These are phyloP conservation scores for Scaptomyza cyrtandrae DNA, from an alignment of 2,888 invertebrate species.

Conservation along the genomic window DNA sequence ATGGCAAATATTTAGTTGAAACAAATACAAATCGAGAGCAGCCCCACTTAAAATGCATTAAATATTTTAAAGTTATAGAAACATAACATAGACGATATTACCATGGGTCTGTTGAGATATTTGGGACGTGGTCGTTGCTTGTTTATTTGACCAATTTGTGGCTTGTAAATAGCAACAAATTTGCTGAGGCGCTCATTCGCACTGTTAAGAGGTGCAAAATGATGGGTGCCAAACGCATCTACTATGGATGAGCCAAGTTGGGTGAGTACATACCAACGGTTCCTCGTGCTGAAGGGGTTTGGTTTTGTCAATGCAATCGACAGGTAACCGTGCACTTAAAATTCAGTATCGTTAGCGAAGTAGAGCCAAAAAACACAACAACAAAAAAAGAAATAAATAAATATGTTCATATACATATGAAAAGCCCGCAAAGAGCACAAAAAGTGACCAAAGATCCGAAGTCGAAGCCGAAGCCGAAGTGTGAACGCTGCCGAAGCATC, in stretches of 20 bases:
- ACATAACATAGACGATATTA: background rate
- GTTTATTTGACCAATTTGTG: slow-evolving; percentile 66
- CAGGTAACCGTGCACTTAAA: slow-evolving; percentile 60
- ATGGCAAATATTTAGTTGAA: slow-evolving; percentile 45
- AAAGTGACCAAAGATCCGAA: slow-evolving; percentile 7
- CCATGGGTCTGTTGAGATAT: slow-evolving; percentile 16
- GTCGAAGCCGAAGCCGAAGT: slow-evolving; percentile 11
- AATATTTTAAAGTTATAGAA: slow-evolving; percentile 62
- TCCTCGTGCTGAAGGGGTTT: slow-evolving; percentile 26
- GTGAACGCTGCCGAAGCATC: background rate
- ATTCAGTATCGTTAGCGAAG: slow-evolving; percentile 59
- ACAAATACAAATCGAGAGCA: slow-evolving; percentile 43
- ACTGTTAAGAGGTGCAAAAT: slow-evolving; percentile 57
- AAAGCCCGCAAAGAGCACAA: slow-evolving; percentile 36
- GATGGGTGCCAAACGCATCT: slow-evolving; percentile 34
- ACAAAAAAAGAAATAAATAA: too few species aligned
- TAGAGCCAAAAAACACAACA: slow-evolving; percentile 36
- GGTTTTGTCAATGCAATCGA: slow-evolving; percentile 55
- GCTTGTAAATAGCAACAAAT: slow-evolving; percentile 31
- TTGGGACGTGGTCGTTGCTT: slow-evolving; percentile 37
- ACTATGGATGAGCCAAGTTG: slow-evolving; percentile 22
- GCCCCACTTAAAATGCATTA: slow-evolving; percentile 62
- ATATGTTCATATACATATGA: slow-evolving; percentile 47
- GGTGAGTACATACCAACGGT: slow-evolving; percentile 9
- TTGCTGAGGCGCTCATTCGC: slow-evolving; percentile 40